Base-by-base conservation (phyloP, 2,888 invertebrate species). In the Kryphioiulus occultus region DNA sequence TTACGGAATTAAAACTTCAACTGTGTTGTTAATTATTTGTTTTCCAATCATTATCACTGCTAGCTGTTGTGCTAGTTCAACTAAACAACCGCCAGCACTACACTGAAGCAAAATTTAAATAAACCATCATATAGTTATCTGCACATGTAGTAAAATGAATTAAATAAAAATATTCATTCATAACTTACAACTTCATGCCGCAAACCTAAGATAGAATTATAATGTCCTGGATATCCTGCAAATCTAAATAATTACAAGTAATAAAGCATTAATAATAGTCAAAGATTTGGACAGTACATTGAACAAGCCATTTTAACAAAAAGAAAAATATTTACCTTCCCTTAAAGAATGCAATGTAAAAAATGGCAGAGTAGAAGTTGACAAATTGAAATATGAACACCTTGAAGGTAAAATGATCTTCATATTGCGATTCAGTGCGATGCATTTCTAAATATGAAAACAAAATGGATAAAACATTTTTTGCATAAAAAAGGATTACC, bases 301-400 rank as follows among this genome's bases (percentile, higher is more conserved):
- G n/a, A n/a, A n/a, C n/a, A n/a, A n/a, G n/a, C n/a, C n/a, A n/a
- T n/a, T n/a, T n/a, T n/a, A n/a, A n/a, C n/a, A 4, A 44, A 12
- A 44, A 44, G 44, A 44, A 44, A 87, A 17, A 59, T 59, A 86
- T 30, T 90, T 89, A 92, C 92, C 92, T 92, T 53, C 93, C 93
- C 90, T 94, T 93, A 91, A 94, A 93, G 91, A 94, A 94, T 4
- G 94, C 94, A 88, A 94, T 94, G 91, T 94, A 94, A 91, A 94
- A 93, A 88, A 94, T 93, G 68, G 94, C 94, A 2, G 94, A 93
- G 91, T 94, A 94, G 91, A 93, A 94, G 91, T 94, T 94, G 91
- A 94, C 93, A 91, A 94, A 94, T 91, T 94, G 94, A 90, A 94
- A 93, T 87, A 93, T 91, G 91, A 94, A 94, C 88, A 94, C 93